Conservation (phyloP, 2,797 vertebrate genomes). For the Premnoplex brunnescens region DNA sequence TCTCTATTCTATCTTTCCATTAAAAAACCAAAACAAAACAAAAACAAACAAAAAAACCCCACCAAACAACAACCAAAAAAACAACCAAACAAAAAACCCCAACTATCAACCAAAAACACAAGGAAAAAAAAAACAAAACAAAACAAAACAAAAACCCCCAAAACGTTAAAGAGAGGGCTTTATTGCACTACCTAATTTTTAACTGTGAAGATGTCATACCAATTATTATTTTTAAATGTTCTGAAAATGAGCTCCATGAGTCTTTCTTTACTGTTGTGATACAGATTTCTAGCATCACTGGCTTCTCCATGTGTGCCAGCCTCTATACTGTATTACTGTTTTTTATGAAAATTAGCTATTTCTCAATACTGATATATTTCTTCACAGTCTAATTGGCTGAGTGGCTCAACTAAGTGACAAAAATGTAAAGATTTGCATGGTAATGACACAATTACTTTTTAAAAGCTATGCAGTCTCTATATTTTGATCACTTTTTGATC, state of each 20-base stretch:
- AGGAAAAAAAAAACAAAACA: too few species aligned
- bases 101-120: too few species aligned
- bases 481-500: neutral
- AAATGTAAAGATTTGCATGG: neutral
- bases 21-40: too few species aligned
- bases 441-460: neutral
- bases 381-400: neutral
- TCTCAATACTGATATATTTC: neutral
- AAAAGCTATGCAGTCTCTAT: neutral
- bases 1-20: neutral
- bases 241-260: neutral
- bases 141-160: too few species aligned
- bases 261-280: neutral
- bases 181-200: neutral
- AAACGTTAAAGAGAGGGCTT: neutral
- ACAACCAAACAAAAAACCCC: too few species aligned
- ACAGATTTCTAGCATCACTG: neutral
- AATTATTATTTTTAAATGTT: neutral
- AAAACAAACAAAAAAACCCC: too few species aligned
- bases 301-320: neutral
- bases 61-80: too few species aligned
- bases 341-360: neutral
- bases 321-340: neutral
- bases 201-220: neutral
- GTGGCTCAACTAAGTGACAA: neutral